Evolutionary conservation across 1,140 invertebrate species (phyloP).

Genomic region (Asobara japonica): DNA sequence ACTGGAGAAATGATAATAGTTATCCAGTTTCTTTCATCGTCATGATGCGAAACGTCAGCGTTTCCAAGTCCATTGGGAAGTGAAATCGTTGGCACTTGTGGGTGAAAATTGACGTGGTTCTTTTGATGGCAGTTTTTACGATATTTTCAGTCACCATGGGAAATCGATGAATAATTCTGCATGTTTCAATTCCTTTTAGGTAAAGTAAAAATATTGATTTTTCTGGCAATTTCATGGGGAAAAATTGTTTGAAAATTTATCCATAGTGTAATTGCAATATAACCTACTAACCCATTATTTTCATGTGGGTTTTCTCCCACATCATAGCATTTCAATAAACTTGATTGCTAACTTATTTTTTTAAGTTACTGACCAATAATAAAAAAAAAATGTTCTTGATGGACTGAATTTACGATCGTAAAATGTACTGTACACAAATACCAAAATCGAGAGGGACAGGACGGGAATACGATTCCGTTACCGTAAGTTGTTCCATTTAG

Average conservation of each 20-base stretch:
- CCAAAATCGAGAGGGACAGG: background rate
- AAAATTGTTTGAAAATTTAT: no score
- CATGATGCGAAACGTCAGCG: background rate
- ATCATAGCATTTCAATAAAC: no score
- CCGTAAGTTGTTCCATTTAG: background rate
- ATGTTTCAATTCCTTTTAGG: no score
- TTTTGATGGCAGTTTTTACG: background rate
- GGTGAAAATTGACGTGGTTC: background rate
- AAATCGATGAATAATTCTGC: background rate
- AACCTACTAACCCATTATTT: no score
- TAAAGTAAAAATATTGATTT: no score
- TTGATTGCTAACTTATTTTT: no score
- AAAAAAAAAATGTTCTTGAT: background rate
- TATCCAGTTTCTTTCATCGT: background rate
- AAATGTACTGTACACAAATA: background rate
- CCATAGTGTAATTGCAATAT: no score
- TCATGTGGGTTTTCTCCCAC: no score
- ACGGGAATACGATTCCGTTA: constrained; percentile 25
- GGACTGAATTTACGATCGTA: background rate
- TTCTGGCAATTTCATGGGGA: no score
- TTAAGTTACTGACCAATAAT: no score
- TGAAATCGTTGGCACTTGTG: background rate
- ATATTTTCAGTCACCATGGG: background rate
- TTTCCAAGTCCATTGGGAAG: background rate
- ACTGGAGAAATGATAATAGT: background rate